A percentile compares a stretch with the other conserved stretches of the same genome.
Conservation (phyloP, 2,113 vertebrate species). For the cattle (Bos taurus) region ARS-UCD2.0 NC_037336.1:75623501-75624000, state of each 20-base stretch:
- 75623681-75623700: background rate
- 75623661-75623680: background rate
- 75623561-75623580: background rate
- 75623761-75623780: background rate
- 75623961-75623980: background rate
- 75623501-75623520: background rate
- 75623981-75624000: background rate
- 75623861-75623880: background rate
- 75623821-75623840: background rate
- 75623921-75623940: background rate
- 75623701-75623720: background rate
- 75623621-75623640: background rate
- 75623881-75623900: fast-evolving
- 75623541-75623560: background rate
- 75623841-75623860: background rate
- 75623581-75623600: background rate
- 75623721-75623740: background rate
- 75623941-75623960: no score
- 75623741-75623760: background rate
- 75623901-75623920: background rate
- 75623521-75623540: background rate
- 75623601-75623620: background rate
- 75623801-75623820: background rate
- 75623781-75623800: background rate
- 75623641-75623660: background rate